Evolutionary conservation across 1,140 invertebrate species (phyloP), one percentile per base, ranked within the genome.

Genomic region (Andricus grossulariae): DNA sequence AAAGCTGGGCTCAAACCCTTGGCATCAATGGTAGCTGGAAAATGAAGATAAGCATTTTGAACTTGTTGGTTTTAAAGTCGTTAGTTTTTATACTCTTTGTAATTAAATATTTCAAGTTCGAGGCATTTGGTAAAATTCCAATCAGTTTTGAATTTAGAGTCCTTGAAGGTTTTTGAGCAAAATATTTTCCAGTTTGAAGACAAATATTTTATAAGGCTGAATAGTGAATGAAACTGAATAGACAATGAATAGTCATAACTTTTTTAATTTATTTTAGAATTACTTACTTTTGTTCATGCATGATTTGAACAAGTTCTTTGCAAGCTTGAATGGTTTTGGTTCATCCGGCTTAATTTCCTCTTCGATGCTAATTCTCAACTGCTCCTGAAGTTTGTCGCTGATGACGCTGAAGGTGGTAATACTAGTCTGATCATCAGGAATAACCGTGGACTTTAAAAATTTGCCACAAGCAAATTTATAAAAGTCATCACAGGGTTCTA

Each of bases 261-360:
- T 12, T 25, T 52, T 72, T 15, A 15, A 50, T 51, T 3, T 7
- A 25, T 7, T 52, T 21, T 10, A 32, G 21, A 71, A 18, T 54
- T 1, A 60, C 94, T 95, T 90, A 96, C 95, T 94, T 90, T 95
- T 95, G 84, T 97, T 97, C 95, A 97, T 97, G 88, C 96, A 98
- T 16, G 95, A 94, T 83, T 93, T 93, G 90, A 96, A 97, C 16
- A 97, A 90, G 49, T 94, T 94, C 86, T 97, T 97, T 11, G 95
- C 95, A 51, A 96, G 91, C 50, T 90, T 93, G 86, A 96, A 96
- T 0, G 96, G 95, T 81, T 94, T 94, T 0, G 94, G 93, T 79
- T 97, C 96, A 2, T 93, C 88, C 2, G 92, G 85, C 15, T 90
- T 83, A 7, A 94, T 92, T 1, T 95, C 93, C 77, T 95, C 94